Conservation (phyloP, 2,113 vertebrate species). For the Microcebus tavaratra region DNA sequence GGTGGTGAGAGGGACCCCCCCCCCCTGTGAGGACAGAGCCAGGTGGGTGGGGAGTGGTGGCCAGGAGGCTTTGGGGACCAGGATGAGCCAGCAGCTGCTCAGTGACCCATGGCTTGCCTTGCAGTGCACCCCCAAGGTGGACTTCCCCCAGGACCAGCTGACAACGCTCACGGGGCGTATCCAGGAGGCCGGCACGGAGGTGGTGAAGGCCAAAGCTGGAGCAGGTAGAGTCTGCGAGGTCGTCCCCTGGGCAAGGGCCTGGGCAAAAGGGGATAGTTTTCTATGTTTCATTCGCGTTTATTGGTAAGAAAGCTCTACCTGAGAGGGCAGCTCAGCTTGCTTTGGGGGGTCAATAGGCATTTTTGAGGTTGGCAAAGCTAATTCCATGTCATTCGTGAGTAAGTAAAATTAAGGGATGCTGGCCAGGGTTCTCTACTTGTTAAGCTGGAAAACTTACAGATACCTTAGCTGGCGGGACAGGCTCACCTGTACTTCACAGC, state of each 20-base stretch:
- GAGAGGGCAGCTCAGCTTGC: not conserved
- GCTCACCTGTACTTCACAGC: accelerated
- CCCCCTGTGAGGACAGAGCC: accelerated
- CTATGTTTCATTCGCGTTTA: accelerated
- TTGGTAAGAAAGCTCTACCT: not conserved
- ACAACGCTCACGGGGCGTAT: conserved; percentile 90
- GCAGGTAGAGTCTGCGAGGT: conserved; percentile 83
- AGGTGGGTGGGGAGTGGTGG: accelerated
- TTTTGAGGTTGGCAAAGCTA: not conserved
- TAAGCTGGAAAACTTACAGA: not conserved
- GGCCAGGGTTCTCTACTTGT: accelerated
- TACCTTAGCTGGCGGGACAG: accelerated
- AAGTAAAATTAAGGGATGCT: not conserved
- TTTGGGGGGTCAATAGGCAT: accelerated
- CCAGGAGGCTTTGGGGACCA: accelerated
- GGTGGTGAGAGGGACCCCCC: accelerated
- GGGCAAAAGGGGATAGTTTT: not conserved
- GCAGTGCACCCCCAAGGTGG: conserved; percentile 95
- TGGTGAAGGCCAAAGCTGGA: conserved; percentile 98
- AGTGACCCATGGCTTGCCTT: not conserved
- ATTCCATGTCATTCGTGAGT: not conserved
- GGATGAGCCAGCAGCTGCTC: not conserved
- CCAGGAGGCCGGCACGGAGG: conserved; percentile 98
- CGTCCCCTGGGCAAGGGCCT: too few species aligned
- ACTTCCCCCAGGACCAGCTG: conserved; percentile 94